Evolutionary conservation across 1,140 invertebrate genomes (phyloP).

Genomic region (Zaprionus davidi): DNA sequence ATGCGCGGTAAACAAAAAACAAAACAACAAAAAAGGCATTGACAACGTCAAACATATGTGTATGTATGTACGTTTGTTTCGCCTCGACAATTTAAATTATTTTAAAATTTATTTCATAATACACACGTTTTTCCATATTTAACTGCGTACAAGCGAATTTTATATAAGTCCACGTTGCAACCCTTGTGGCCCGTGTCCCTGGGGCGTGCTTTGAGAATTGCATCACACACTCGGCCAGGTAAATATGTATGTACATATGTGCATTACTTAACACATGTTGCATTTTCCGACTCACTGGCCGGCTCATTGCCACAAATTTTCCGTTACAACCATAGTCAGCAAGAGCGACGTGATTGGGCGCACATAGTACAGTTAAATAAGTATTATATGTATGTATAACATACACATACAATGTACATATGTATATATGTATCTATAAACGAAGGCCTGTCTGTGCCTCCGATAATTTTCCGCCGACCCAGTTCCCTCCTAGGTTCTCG

Average conservation of each 20-base stretch:
- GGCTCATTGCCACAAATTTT: slow-evolving; percentile 48
- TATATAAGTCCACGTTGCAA: slow-evolving; percentile 47
- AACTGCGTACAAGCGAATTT: slow-evolving; percentile 18
- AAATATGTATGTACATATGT: no score
- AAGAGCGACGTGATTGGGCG: slow-evolving; percentile 24
- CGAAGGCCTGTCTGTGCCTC: slow-evolving; percentile 22
- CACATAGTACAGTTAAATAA: slow-evolving; percentile 17
- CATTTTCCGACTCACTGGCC: slow-evolving; percentile 25
- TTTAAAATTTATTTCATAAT: slow-evolving; percentile 59
- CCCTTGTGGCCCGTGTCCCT: slow-evolving; percentile 19
- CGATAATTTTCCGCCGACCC: slow-evolving; percentile 28
- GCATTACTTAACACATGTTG: slow-evolving; percentile 40
- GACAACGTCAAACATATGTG: slow-evolving; percentile 61
- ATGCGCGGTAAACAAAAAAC: slow-evolving; percentile 78
- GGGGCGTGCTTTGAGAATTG: slow-evolving; percentile 14
- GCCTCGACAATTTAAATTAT: slow-evolving; percentile 63
- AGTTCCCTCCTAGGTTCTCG: slow-evolving; percentile 21
- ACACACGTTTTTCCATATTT: slow-evolving; percentile 46
- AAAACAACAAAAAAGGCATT: slow-evolving; percentile 27
- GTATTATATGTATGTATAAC: slow-evolving; percentile 1
- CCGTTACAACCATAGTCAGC: slow-evolving; percentile 37
- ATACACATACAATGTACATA: neutral
- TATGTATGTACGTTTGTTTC: slow-evolving; percentile 12
- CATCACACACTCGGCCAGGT: slow-evolving; percentile 1
- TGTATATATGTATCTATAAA: slow-evolving; percentile 11